Conservation (phyloP, 2,888 invertebrate genomes). For the Oxystoma pomonae region DNA sequence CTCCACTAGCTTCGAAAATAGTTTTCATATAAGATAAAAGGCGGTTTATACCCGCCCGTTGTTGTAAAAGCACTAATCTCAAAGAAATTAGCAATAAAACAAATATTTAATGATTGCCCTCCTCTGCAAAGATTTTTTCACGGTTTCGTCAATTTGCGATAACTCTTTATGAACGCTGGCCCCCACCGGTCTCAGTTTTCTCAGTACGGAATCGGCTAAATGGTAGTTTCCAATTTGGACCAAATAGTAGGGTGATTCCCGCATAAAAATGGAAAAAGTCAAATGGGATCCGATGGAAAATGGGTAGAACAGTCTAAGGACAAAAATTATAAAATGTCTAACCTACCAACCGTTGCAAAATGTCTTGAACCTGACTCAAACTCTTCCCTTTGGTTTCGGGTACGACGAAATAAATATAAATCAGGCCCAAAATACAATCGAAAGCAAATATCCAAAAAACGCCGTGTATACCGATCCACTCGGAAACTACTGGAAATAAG, state of each 20-base stretch:
- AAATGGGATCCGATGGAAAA: slow-evolving; percentile 27
- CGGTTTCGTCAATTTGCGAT: slow-evolving; percentile 21
- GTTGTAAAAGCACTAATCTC: slow-evolving; percentile 26
- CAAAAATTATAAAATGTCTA: no score
- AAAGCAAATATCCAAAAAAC: slow-evolving; percentile 69
- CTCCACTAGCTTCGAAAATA: slow-evolving; percentile 63
- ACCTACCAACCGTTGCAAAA: slow-evolving; percentile 5
- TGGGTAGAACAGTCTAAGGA: slow-evolving; percentile 22
- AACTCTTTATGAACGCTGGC: slow-evolving; percentile 13
- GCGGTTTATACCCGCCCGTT: slow-evolving; percentile 27
- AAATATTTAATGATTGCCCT: slow-evolving; percentile 51
- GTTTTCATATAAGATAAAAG: slow-evolving; percentile 33
- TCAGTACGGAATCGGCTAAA: slow-evolving; percentile 60
- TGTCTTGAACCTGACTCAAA: slow-evolving; percentile 72
- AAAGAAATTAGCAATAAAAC: slow-evolving; percentile 53
- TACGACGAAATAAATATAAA: slow-evolving; percentile 31
- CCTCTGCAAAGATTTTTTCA: slow-evolving; percentile 15
- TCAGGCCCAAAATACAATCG: slow-evolving; percentile 24
- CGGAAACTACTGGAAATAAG: slow-evolving; percentile 59
- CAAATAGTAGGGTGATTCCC: slow-evolving; percentile 30
- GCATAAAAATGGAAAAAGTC: slow-evolving; percentile 21
- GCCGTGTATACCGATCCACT: slow-evolving; percentile 56
- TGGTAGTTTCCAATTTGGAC: slow-evolving; percentile 50
- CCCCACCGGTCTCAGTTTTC: slow-evolving; percentile 40
- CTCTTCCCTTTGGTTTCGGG: slow-evolving; percentile 81